Evolutionary conservation across 2,888 invertebrate species (phyloP), one percentile per base, ranked within the genome.

Genomic region (Salpingus planirostris): DNA sequence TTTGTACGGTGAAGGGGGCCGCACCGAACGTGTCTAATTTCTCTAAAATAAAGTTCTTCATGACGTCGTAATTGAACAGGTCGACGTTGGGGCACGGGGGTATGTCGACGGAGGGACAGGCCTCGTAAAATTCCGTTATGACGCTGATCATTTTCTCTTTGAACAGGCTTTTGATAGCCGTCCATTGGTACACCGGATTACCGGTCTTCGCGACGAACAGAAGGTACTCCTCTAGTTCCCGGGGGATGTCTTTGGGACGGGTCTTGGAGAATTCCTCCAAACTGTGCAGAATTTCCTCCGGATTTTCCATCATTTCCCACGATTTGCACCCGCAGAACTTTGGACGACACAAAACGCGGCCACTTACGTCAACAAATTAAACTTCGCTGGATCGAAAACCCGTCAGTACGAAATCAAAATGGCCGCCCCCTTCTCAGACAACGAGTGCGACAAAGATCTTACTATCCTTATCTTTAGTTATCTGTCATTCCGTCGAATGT

Each of bases 1-100:
- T 75, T 64, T 96, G 96, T 43, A 96, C 84, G 11, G 96, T 96
- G 58, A 96, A 96, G 1, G 96, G 96, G 4, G 95, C 92, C 29
- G 91, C 85, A 22, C 76, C 75, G 59, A 90, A 90, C 0, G 81
- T 75, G 54, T 90, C 89, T 5, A 90, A 65, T 32, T 85, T 78
- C 54, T 89, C 88, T 30, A 89, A 60, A 31, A 89, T 71, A 54
- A 80, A 81, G 36, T 78, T 80, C 56, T 87, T 88, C 85, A 91
- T 86, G 14, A 79, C 78, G 50, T 90, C 89, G 59, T 86, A 92
- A 61, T 87, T 86, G 55, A 91, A 90, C 18, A 85, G 78, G 56
- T 92, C 90, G 31, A 91, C 88, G 61, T 93, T 93, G 1, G 90
- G 91, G 57, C 85, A 87, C 7, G 86, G 81, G 18, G 89, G 80